Evolutionary conservation across 1,140 invertebrate species (phyloP), one percentile per base, ranked within the genome.

Genomic region (Aphis craccivora): DNA sequence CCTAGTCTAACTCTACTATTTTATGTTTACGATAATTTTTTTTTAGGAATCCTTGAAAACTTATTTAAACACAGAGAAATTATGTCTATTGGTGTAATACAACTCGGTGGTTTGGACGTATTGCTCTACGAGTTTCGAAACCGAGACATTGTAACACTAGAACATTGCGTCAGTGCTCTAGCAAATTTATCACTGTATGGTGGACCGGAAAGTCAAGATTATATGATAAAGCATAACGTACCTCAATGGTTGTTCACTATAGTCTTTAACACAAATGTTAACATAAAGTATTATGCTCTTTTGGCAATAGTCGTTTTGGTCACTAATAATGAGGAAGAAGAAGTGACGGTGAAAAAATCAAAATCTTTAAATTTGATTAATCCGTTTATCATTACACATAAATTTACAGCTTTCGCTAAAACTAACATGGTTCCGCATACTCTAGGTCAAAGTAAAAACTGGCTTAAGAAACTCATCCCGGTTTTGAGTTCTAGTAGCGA

Each of bases 241-340:
- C 99, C 99, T 0, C 98, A 99, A 96, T 99, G 99, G 99, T 95
- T 99, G 83, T 99, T 99, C 95, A 99, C 99, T 0, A 95, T 99
- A 91, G 99, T 99, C 14, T 99, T 99, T 95, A 98, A 99, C 95
- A 97, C 97, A 94, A 99, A 99, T 95, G 99, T 99, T 94, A 98
- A 99, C 94, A 98, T 98, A 94, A 99, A 99, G 95, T 99, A 99
- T 95, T 99, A 99, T 95, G 99, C 99, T 1, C 99, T 99, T 95
- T 96, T 99, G 94, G 99, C 99, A 1, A 99, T 99, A 93, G 98
- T 98, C 22, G 98, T 99, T 76, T 96, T 99, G 67, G 98, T 99
- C 18, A 99, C 99, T 8, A 99, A 99, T 95, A 99, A 40, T 40
- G 37, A 99, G 95, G 99, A 99, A 96, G 98, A 99, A 93, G 99